A percentile compares a stretch with the other conserved stretches of the same genome.
phyloP scores from a whole-genome alignment of 2,888 invertebrate species.

The Dascillus cervinus region DNA sequence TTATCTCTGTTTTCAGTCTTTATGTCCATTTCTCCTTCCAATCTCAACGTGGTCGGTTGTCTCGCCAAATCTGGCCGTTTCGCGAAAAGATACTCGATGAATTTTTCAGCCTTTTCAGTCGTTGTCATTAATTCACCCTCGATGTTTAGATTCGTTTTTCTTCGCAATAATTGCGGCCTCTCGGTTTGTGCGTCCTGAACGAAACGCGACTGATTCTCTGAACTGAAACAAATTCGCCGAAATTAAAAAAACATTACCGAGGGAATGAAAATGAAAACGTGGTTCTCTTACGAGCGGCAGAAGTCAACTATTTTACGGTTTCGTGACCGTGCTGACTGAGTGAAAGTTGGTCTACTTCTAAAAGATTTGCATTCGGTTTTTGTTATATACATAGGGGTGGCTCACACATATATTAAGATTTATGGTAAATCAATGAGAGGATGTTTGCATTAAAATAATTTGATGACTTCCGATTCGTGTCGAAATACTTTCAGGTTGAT shows the following conservation, averaged over 20 bases:
- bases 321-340: slow-evolving; percentile 25
- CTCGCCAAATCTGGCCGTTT: slow-evolving; percentile 41
- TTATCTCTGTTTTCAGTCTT: slow-evolving; percentile 46
- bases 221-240: too few relatives aligned
- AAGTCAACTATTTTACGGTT: slow-evolving; percentile 10
- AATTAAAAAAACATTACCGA: too few relatives aligned
- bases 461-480: too few relatives aligned
- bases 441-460: too few relatives aligned
- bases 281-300: slow-evolving; percentile 3
- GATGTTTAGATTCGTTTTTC: slow-evolving; percentile 43
- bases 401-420: slow-evolving; percentile 24
- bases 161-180: slow-evolving; percentile 35
- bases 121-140: slow-evolving; percentile 44
- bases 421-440: slow-evolving; percentile 29
- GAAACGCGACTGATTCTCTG: slow-evolving; percentile 38
- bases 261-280: slow-evolving; percentile 1
- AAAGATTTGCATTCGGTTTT: slow-evolving; percentile 29
- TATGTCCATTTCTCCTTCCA: slow-evolving; percentile 39
- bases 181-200: slow-evolving; percentile 33
- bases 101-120: slow-evolving; percentile 45
- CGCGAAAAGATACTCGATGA: slow-evolving; percentile 41
- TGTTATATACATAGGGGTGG: slow-evolving; percentile 23
- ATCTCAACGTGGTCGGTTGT: slow-evolving; percentile 34
- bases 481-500: too few relatives aligned
- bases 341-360: slow-evolving; percentile 27